Evolutionary conservation across 2,888 invertebrate genomes (phyloP).

Genomic region (Chrysomela aeneicollis): DNA sequence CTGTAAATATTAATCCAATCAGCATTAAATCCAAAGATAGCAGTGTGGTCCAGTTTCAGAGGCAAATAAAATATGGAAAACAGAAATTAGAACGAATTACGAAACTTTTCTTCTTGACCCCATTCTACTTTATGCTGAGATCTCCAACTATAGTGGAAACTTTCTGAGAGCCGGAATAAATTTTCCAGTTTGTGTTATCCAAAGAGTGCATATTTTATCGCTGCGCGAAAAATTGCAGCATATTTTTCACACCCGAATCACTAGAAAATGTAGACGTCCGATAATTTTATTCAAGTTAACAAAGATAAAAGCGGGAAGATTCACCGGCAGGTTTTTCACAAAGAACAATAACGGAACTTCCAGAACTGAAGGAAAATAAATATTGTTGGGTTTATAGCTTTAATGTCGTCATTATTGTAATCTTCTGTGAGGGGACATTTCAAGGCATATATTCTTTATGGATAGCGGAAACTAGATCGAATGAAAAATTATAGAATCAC

Average conservation of each 20-base stretch:
- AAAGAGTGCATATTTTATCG: slow-evolving; percentile 1
- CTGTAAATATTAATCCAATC: no score
- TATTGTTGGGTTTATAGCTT: no score
- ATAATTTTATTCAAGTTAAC: no score
- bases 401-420: no score
- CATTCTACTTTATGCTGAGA: not conserved
- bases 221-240: not conserved
- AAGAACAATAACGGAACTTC: no score
- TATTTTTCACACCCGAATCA: not conserved
- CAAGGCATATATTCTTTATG: no score
- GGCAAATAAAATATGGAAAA: not conserved
- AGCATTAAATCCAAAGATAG: not conserved
- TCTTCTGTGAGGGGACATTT: no score
- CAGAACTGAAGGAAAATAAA: no score
- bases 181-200: not conserved
- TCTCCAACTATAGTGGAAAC: not conserved
- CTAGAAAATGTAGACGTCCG: not conserved
- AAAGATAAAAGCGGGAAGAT: no score
- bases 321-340: no score
- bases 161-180: not conserved
- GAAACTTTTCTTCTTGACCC: not conserved
- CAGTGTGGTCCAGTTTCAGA: not conserved
- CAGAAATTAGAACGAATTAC: not conserved
- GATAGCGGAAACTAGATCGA: no score
- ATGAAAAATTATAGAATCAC: no score